A percentile compares a stretch with the other conserved stretches of the same genome.
Evolutionary conservation across 2,113 vertebrate genomes (phyloP).

Genomic region (Malurus alboscapulatus): DNA sequence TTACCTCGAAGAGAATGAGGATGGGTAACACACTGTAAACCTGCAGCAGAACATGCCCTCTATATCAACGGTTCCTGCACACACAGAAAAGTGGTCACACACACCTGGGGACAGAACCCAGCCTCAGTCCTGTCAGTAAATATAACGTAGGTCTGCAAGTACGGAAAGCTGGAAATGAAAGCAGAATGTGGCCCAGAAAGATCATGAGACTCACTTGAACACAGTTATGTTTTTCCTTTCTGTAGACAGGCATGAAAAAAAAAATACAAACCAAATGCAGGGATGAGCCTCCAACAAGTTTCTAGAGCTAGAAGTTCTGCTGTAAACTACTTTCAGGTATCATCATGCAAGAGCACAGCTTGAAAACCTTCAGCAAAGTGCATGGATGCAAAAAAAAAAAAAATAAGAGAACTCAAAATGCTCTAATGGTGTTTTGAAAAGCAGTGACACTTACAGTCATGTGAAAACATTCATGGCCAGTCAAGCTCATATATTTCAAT

Average conservation of each 20-base stretch:
- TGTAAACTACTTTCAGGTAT: not conserved
- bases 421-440: not conserved
- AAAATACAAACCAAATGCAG: not conserved
- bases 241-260: not conserved
- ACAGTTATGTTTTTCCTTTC: not conserved
- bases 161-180: not conserved
- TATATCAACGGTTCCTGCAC: rapidly evolving
- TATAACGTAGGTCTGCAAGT: not conserved
- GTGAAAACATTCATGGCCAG: not conserved
- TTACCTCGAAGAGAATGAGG: not conserved
- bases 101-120: not conserved
- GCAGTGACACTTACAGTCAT: not conserved
- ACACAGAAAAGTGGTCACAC: not conserved
- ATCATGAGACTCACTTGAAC: not conserved
- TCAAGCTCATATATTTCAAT: constrained; percentile 11
- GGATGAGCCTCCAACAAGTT: not conserved
- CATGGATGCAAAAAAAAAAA: not conserved
- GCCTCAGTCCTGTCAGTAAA: not conserved
- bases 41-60: not conserved
- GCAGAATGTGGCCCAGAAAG: not conserved
- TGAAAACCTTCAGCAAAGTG: not conserved
- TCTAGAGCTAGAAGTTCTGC: not conserved
- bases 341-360: not conserved
- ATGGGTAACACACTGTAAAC: not conserved
- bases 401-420: not conserved